Evolutionary conservation across 1,140 invertebrate species (phyloP), one percentile per base, ranked within the genome.

Genomic region (Battus philenor): DNA sequence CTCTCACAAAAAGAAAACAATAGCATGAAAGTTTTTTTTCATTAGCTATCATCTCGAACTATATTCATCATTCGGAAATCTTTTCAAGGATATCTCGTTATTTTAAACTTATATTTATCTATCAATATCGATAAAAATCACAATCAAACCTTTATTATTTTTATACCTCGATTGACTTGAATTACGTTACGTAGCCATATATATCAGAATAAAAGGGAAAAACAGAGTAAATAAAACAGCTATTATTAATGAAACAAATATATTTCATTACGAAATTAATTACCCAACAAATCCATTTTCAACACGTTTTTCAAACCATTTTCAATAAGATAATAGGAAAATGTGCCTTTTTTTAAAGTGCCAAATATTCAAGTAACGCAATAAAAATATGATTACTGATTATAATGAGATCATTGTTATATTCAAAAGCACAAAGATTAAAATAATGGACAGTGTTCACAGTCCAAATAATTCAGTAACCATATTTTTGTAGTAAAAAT

Each of bases 241-340:
- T 56, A 50, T 31, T 51, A 69, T 87, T 81, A 79, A 81, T 86
- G 79, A 86, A 87, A 87, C 86, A 87, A 87, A 85, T 87, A 86
- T 86, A 86, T 86, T 87, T 86, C 81, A 85, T 86, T 86, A 83
- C 68, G 84, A 87, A 86, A 87, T 87, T 84, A 87, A 86, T 82
- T 84, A 84, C 82, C 63, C 84, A 87, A 87, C 86, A 87, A 87
- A 87, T 87, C 82, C 85, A 86, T 84, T 81, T 81, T 83, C 72
- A 83, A 85, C 78, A 85, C 77, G 71, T 79, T 79, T 39, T 75
- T 74, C 73, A 80, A 85, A 78, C 72, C 75, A 75, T 75, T 80
- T 79, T 81, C 64, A 78, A 84, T 77, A 29, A 41, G 24, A 83
- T 70, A 72, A 79, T 80, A 82, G 72, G 75, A 70, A 79, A 84